These are phyloP conservation scores for Zaprionus bogoriensis DNA, from an alignment of 2,888 invertebrate genomes.

Conservation along the genomic window DNA sequence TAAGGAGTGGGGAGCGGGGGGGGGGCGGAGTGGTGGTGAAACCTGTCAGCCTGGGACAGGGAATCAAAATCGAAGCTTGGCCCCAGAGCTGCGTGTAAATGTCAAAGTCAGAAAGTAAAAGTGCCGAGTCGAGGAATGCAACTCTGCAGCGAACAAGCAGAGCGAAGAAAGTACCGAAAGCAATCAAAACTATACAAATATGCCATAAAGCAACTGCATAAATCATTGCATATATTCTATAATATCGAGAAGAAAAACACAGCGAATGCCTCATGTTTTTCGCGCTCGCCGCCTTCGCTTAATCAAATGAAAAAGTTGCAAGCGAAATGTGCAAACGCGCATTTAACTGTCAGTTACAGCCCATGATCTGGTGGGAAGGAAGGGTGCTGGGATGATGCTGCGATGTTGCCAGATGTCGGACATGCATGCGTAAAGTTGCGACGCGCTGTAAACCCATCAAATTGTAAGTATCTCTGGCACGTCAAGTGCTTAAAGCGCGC, in stretches of 20 bases:
- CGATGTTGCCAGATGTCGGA: background rate
- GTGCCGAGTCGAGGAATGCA: background rate
- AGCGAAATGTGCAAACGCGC: background rate
- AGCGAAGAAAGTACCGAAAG: background rate
- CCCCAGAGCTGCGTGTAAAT: constrained; percentile 4
- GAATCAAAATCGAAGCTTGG: constrained; percentile 7
- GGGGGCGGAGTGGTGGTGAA: background rate
- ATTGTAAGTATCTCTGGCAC: no score
- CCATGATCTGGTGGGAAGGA: no score
- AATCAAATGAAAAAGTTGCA: background rate
- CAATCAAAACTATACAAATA: background rate
- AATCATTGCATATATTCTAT: no score
- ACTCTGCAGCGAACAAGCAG: no score
- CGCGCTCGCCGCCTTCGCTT: background rate
- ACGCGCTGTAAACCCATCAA: no score
- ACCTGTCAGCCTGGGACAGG: constrained; percentile 6
- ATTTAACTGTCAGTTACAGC: background rate
- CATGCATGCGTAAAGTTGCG: no score
- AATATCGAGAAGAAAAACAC: no score
- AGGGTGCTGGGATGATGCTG: background rate
- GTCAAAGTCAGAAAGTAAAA: constrained; percentile 13
- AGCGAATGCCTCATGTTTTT: no score
- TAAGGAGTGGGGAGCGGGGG: background rate
- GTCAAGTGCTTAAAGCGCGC: background rate
- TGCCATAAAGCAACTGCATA: background rate